Base-by-base conservation (phyloP, 2,113 vertebrate genomes). In the Paraplagusia blochii region DNA sequence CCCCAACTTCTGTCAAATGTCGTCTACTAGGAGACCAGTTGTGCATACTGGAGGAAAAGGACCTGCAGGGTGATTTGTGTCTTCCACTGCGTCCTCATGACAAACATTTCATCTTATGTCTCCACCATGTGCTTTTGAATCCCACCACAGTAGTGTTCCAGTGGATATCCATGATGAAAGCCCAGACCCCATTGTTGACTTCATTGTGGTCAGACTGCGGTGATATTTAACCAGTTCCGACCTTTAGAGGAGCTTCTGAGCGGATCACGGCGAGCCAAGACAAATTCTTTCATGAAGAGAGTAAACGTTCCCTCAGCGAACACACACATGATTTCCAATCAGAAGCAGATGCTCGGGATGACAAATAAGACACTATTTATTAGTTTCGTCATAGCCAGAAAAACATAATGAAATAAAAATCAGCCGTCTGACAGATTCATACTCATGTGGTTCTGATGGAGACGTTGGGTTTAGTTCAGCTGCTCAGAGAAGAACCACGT, bases 401-500 rank as follows among this genome's bases (percentile, higher is more conserved):
- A 49, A 29, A 45, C 8, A 42, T 1, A 1, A n/a, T 22, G 40
- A 49, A 29, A 44, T n/a, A 17, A 39, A 56, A 43, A 16, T 11
- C 46, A 16, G 22, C 22, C 2, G 22, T 2, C 22, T 29, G 22
- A 29, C 22, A 55, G 4, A 34, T 47, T 17, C 38, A 12, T 8
- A 43, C 15, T 54, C 70, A 69, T 40, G 63, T 61, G 73, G 63
- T 55, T 56, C 18, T 29, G 55, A 69, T 74, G 46, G 39, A 47
- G 69, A 49, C 2, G 40, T 29, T 43, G 17, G 64, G 43, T 42
- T 53, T 53, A 51, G 58, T 12, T 50, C 3, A 4, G 17, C 35
- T 48, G 36, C 11, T n/a, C n/a, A n/a, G n/a, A 16, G 11, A 60
- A 22, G 22, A 40, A 40, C n/a, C n/a, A 73, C 51, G 34, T 9